These are phyloP conservation scores for Alviniconcha strummeri DNA, from an alignment of 2,888 invertebrate genomes.

Conservation along the genomic window DNA sequence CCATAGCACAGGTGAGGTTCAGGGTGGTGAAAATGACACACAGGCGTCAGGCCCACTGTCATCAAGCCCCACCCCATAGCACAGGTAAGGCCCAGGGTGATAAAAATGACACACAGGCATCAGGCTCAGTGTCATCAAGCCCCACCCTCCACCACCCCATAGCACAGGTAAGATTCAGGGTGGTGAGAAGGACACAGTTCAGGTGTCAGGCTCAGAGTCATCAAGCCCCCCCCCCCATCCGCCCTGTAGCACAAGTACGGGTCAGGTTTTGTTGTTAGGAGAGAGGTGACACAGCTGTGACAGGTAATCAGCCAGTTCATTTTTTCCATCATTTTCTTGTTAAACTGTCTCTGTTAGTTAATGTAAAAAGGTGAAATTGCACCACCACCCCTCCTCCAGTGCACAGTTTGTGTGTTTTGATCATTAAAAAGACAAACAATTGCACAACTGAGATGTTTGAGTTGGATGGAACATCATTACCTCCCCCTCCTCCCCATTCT, in stretches of 20 bases:
- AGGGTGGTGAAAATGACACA: background rate
- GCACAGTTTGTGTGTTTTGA: background rate
- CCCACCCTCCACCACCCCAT: conserved; percentile 56
- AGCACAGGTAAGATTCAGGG: conserved; percentile 57
- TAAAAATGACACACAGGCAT: conserved; percentile 46
- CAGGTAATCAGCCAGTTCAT: too few species aligned
- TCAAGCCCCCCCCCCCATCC: conserved; percentile 59
- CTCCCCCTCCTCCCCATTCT: background rate
- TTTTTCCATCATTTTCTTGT: too few species aligned
- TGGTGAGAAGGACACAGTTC: background rate
- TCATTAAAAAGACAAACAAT: background rate
- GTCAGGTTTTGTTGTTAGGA: background rate
- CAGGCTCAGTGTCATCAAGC: conserved; percentile 73
- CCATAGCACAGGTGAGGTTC: conserved; percentile 64
- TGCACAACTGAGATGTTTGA: too few species aligned
- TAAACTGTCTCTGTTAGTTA: too few species aligned
- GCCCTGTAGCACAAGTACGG: conserved; percentile 67
- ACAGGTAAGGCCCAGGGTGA: conserved; percentile 54
- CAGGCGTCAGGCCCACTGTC: conserved; percentile 73
- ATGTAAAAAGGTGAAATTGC: conserved; percentile 32
- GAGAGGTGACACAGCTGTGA: background rate
- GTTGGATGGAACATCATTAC: too few species aligned
- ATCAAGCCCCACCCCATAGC: conserved; percentile 64
- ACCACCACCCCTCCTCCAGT: conserved; percentile 69
- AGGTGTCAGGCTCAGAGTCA: conserved; percentile 73